Percentiles rank a stretch among this genome's conserved stretches.
Conservation (phyloP, 2,113 vertebrate genomes). For the Turdus rufiventris region DNA sequence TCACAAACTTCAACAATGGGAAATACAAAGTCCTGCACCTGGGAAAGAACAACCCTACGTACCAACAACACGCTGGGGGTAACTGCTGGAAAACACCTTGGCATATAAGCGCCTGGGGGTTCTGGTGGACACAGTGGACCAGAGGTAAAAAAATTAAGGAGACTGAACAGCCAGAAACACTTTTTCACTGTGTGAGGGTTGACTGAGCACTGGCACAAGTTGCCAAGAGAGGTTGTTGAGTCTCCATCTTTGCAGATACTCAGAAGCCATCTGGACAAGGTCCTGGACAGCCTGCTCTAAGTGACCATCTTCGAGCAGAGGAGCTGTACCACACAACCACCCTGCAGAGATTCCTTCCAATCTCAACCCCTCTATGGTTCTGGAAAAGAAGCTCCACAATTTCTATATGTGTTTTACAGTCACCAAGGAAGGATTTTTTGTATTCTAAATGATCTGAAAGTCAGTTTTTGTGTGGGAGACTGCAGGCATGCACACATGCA, state of each 20-base stretch:
- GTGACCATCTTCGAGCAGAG: neutral
- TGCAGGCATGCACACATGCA: neutral
- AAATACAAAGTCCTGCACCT: neutral
- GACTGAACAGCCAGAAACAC: too few species aligned
- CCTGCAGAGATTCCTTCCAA: neutral
- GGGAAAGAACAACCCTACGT: neutral
- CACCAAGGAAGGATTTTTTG: neutral
- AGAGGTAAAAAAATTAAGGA: too few species aligned
- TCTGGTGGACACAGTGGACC: neutral
- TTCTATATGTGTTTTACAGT: neutral
- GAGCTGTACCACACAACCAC: neutral
- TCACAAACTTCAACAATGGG: neutral
- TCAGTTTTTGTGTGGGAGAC: neutral
- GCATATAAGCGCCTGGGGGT: neutral
- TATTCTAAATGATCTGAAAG: neutral
- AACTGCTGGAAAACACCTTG: neutral
- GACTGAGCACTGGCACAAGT: too few species aligned
- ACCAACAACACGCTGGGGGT: neutral
- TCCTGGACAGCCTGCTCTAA: neutral
- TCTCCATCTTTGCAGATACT: neutral
- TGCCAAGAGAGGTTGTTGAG: too few species aligned
- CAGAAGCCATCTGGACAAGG: neutral
- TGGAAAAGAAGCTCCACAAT: neutral
- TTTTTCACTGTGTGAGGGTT: too few species aligned
- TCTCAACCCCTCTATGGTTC: neutral